Conservation (phyloP, 2,797 vertebrate genomes). For the Anomalospiza imberbis region DNA sequence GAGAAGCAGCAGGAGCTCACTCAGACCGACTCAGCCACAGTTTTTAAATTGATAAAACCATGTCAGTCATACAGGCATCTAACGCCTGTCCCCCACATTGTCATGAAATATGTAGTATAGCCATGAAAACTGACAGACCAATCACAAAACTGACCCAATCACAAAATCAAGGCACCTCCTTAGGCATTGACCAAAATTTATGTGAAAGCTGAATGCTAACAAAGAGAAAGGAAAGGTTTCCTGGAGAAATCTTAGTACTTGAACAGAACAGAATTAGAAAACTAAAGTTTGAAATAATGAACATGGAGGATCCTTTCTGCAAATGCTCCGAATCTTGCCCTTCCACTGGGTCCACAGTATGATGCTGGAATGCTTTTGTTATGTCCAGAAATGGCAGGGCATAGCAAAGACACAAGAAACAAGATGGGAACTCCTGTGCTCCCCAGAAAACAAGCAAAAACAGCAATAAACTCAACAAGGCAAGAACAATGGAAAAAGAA, state of each 20-base stretch:
- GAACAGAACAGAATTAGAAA: neutral
- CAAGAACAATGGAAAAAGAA: neutral
- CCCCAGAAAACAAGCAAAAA: neutral
- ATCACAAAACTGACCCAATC: neutral
- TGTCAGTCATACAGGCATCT: neutral
- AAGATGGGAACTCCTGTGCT: neutral
- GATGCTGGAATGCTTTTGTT: neutral
- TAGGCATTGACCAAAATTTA: neutral
- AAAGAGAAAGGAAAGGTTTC: neutral
- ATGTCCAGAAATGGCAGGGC: neutral
- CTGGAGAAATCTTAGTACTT: neutral
- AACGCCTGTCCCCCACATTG: neutral
- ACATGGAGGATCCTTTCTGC: fast-evolving
- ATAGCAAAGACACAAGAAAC: neutral
- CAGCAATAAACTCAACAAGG: neutral
- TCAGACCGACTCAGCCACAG: neutral
- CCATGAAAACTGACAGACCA: neutral
- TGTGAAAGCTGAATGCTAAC: neutral
- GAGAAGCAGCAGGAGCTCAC: neutral
- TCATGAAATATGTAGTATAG: neutral
- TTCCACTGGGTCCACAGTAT: neutral
- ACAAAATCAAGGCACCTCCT: neutral
- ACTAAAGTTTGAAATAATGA: neutral
- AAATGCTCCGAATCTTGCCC: neutral
- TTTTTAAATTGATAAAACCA: neutral